Base-by-base conservation (phyloP, 2,888 invertebrate species). In the Trichacis sp. region DNA sequence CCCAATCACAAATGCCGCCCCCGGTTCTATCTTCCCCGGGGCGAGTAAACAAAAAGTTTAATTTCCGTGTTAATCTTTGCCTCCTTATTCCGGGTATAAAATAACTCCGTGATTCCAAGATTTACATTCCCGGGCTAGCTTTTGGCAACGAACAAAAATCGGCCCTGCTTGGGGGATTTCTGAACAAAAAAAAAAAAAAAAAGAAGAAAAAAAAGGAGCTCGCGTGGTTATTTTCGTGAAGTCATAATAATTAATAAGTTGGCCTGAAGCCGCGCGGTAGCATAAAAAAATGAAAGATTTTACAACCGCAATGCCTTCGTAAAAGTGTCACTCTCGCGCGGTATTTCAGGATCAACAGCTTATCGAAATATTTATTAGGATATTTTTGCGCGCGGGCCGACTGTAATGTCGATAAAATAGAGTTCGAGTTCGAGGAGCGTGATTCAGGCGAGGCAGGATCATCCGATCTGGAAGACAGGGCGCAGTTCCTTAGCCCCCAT, bases 261-360 rank as follows among this genome's bases (percentile, higher is more conserved):
- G 36, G 36, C 45, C 36, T 24, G 51, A 45, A 33, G 17, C n/a
- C n/a, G 6, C 45, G 46, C 53, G 45, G 46, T 49, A 49, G 56
- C 60, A 56, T 56, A 53, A 60, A 57, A 52, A 42, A 47, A 36
- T 50, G 53, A 65, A 53, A 42, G 47, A 42, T 66, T 54, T 66
- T 66, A 55, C 43, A 58, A 55, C 58, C 51, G 50, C 51, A 58
- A 62, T 54, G 55, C 58, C 57, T 66, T 54, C 66, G 62, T 66
- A 66, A 62, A 61, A 60, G 60, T 60, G 64, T 53, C 64, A 59
- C 43, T 53, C 43, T 11, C 17, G 18, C 53, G 42, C 60, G 40
- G 50, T 65, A 65, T 64, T 64, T 64, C 58, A 64, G 60, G 65
- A 65, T 65, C 60, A 42, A 36, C 36, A 49, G 65, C 60, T 60